phyloP scores from a whole-genome alignment of 2,113 vertebrate species.

The Nothobranchius kuhntae region DNA sequence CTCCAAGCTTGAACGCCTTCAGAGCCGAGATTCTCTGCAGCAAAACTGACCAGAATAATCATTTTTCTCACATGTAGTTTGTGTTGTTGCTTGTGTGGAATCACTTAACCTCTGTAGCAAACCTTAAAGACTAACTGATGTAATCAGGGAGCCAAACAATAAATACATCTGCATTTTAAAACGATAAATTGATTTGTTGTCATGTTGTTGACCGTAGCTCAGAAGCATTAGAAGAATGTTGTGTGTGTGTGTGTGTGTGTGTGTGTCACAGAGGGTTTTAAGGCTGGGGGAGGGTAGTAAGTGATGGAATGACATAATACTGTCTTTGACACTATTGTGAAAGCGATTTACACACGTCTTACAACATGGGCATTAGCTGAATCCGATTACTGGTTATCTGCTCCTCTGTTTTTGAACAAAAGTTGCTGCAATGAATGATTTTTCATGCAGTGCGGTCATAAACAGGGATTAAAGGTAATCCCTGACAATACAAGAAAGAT shows the following conservation, averaged over 20 bases:
- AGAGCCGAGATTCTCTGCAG: conserved; percentile 50
- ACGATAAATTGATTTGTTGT: conserved; percentile 11
- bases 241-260: not conserved
- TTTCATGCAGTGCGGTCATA: conserved; percentile 36
- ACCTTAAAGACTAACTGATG: not conserved
- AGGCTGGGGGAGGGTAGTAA: conserved; percentile 25
- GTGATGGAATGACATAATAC: conserved; percentile 43
- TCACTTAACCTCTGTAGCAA: conserved; percentile 13
- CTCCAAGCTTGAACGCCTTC: conserved; percentile 22
- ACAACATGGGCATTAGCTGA: conserved; percentile 49
- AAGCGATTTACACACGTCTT: conserved; percentile 56
- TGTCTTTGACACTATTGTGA: conserved; percentile 44
- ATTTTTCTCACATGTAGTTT: conserved; percentile 26
- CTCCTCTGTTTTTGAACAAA: conserved; percentile 46
- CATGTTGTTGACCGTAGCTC: conserved; percentile 11
- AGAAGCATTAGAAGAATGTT: not conserved
- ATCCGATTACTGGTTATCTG: conserved; percentile 58
- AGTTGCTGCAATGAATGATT: conserved; percentile 38
- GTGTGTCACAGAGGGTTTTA: not conserved
- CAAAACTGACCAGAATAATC: conserved; percentile 47
- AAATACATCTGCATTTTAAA: conserved; percentile 15
- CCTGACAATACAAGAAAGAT: conserved; percentile 27
- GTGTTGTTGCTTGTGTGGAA: conserved; percentile 27
- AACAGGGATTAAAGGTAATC: conserved; percentile 39
- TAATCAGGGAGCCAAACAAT: conserved; percentile 7